Evolutionary conservation across 2,888 invertebrate species (phyloP), one percentile per base, ranked within the genome.

Genomic region (Apotomis turbidana): DNA sequence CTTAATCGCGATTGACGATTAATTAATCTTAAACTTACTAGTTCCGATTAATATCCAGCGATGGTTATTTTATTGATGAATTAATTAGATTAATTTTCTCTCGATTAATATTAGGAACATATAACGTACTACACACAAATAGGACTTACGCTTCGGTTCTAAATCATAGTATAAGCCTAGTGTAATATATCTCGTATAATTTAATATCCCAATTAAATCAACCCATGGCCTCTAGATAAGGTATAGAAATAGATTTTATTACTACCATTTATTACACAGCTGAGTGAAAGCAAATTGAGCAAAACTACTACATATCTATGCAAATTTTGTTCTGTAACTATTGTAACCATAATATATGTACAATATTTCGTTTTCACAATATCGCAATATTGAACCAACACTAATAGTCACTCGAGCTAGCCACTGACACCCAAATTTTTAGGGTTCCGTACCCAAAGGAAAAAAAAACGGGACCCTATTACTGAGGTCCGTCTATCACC

Each of bases 201-300:
- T 70, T 63, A 70, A 49, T 8, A 41, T 13, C 41, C 49, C 57
- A 62, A 63, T 70, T 57, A 70, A 70, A 70, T 38, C 27, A 27
- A 27, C 27, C 27, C 51, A 55, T 49, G 55, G 12, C 9, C 9
- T n/a, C 15, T 57, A 62, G 46, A 55, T 41, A n/a, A 46, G 36
- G 15, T 10, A 10, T 46, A 36, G 41, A 67, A 49, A 58, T 58
- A 38, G 62, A 69, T 57, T 62, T 70, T 70, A 70, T 62, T 38
- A 27, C 54, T 36, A 38, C 36, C 55, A 52, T 59, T 54, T n/a
- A 13, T 38, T 13, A 61, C 15, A 62, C 38, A 51, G 5, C 62
- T 51, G 15, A 63, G 62, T 57, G 69, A 57, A 70, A 63, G 69
- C 38, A 15, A 51, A 54, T 0, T 13, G 52, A 13, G 57, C 57